These are phyloP conservation scores for Eulemur albifrons DNA, from an alignment of 2,797 vertebrate genomes.

Conservation along the genomic window DNA sequence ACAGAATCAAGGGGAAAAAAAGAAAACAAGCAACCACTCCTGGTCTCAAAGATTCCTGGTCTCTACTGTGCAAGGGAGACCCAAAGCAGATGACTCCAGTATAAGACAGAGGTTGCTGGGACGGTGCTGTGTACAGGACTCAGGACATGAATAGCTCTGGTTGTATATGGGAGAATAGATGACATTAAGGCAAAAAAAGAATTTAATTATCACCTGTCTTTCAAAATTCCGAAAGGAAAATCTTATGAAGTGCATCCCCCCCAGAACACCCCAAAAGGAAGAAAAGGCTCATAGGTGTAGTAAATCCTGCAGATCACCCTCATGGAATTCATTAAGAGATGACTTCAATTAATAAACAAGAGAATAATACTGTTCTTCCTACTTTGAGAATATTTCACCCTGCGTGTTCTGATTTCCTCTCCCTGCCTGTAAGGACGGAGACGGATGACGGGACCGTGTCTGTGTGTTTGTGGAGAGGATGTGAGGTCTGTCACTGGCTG, in stretches of 20 bases:
- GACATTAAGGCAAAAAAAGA: background rate
- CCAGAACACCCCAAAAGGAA: background rate
- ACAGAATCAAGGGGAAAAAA: background rate
- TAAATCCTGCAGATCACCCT: too few relatives aligned
- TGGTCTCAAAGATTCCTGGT: background rate
- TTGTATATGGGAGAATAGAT: background rate
- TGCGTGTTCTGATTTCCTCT: background rate
- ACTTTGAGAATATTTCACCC: background rate
- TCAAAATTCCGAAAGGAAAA: background rate
- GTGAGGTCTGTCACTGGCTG: background rate
- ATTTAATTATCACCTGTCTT: background rate
- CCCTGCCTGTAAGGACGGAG: background rate
- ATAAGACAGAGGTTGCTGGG: too few relatives aligned
- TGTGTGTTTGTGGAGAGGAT: background rate
- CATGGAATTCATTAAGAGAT: background rate
- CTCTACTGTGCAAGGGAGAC: background rate
- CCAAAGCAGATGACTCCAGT: background rate
- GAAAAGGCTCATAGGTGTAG: accelerated
- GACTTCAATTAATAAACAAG: background rate
- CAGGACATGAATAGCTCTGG: background rate
- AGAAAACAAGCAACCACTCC: background rate
- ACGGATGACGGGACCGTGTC: background rate
- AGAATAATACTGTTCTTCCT: background rate
- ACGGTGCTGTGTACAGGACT: accelerated
- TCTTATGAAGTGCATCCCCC: background rate